Evolutionary conservation across 2,888 invertebrate species (phyloP).

Genomic region (Stegophylla sp.): DNA sequence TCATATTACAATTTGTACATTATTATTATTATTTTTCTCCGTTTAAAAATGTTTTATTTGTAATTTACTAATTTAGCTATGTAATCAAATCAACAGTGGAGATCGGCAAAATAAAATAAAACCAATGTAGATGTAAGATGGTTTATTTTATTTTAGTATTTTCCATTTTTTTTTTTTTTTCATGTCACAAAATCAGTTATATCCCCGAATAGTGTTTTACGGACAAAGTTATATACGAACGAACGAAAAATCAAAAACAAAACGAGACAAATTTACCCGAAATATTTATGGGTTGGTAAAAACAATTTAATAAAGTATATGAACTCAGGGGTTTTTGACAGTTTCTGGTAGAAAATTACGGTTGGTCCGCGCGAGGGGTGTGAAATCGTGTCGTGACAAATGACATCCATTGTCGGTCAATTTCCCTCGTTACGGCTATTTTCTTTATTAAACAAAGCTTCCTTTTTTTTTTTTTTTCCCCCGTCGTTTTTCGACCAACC

Average conservation of each 20-base stretch:
- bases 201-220: not conserved
- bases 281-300: not conserved
- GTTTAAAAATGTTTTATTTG: no score
- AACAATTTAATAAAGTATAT: conserved; percentile 15
- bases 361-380: not conserved
- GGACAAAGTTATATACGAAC: conserved; percentile 2
- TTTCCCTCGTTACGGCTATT: conserved; percentile 50
- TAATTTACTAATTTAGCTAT: no score
- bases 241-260: not conserved
- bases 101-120: no score
- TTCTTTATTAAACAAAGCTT: conserved; percentile 36
- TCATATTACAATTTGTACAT: no score
- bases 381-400: conserved; percentile 46
- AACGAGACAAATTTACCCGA: not conserved
- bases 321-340: conserved; percentile 1
- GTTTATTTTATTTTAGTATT: no score
- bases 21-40: no score
- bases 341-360: conserved; percentile 27
- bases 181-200: not conserved
- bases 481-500: conserved; percentile 39
- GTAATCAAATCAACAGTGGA: no score
- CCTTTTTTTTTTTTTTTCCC: conserved; percentile 38
- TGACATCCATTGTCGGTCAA: conserved; percentile 50
- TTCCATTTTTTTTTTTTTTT: no score
- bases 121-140: no score